Evolutionary conservation across 2,113 vertebrate species (phyloP).

Genomic region (Semicossyphus pulcher): DNA sequence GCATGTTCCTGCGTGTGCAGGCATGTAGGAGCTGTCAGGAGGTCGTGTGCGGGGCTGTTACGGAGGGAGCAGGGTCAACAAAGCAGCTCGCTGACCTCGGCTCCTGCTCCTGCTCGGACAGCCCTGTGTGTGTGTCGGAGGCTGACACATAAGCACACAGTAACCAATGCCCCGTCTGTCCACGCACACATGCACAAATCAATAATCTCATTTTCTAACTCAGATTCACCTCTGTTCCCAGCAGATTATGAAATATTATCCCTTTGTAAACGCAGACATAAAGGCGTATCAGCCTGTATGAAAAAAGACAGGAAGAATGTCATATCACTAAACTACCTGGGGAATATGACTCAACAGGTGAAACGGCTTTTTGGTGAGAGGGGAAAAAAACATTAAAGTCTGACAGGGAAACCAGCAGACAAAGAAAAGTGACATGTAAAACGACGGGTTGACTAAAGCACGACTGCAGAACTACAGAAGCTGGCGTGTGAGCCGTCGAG

Average conservation of each 20-base stretch:
- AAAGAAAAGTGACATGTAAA: constrained; percentile 55
- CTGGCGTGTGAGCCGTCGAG: constrained; percentile 49
- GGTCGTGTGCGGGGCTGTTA: constrained; percentile 28
- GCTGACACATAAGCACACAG: neutral
- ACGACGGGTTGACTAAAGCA: constrained; percentile 61
- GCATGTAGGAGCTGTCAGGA: neutral
- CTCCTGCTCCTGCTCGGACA: constrained; percentile 37
- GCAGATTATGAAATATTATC: constrained; percentile 35
- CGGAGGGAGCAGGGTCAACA: constrained; percentile 20
- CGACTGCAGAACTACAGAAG: constrained; percentile 36
- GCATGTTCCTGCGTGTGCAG: neutral
- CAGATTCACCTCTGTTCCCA: neutral
- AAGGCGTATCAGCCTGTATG: constrained; percentile 23
- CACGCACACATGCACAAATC: neutral
- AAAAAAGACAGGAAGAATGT: constrained; percentile 40
- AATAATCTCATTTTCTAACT: constrained; percentile 28
- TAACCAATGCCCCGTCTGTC: constrained; percentile 9
- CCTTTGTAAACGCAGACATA: constrained; percentile 35
- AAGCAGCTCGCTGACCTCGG: constrained; percentile 9
- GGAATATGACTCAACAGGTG: constrained; percentile 40
- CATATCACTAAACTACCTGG: constrained; percentile 6
- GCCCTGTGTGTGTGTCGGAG: neutral
- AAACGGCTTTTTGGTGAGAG: constrained; percentile 38
- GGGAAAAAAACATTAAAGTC: constrained; percentile 36
- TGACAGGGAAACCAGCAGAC: constrained; percentile 58